These are phyloP conservation scores for Rhincodon typus DNA, from an alignment of 2,797 vertebrate species.

Conservation along the genomic window DNA sequence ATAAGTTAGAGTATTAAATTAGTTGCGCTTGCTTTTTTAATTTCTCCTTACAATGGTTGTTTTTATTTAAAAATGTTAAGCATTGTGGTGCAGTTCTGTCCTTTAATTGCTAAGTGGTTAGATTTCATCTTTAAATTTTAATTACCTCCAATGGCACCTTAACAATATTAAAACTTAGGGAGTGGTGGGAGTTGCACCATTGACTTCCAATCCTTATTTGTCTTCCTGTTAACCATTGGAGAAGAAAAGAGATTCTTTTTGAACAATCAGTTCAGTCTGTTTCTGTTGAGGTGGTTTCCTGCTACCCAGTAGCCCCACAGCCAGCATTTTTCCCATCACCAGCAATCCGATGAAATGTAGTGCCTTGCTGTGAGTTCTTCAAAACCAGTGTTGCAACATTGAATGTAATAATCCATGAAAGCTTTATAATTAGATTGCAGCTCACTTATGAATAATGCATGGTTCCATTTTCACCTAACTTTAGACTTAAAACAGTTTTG, in stretches of 20 bases:
- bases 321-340: neutral
- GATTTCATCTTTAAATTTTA: too few relatives aligned
- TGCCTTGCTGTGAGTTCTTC: neutral
- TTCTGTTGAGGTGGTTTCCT: neutral
- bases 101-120: too few relatives aligned
- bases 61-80: too few relatives aligned
- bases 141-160: too few relatives aligned
- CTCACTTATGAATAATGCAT: conserved; percentile 24
- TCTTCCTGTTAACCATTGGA: neutral
- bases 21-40: too few relatives aligned
- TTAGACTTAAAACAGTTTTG: conserved; percentile 13
- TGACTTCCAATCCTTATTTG: neutral
- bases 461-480: neutral
- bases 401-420: conserved; percentile 24
- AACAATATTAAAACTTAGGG: neutral
- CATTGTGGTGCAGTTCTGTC: too few relatives aligned
- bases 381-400: neutral
- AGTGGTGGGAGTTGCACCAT: neutral
- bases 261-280: neutral
- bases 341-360: too few relatives aligned
- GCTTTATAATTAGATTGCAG: neutral
- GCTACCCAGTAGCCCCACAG: too few relatives aligned
- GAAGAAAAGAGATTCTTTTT: neutral
- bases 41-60: too few relatives aligned
- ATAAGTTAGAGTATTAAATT: too few relatives aligned